A percentile compares a stretch with the other conserved stretches of the same genome.
phyloP scores from a whole-genome alignment of 2,797 vertebrate species.

The Cheirogaleus major region DNA sequence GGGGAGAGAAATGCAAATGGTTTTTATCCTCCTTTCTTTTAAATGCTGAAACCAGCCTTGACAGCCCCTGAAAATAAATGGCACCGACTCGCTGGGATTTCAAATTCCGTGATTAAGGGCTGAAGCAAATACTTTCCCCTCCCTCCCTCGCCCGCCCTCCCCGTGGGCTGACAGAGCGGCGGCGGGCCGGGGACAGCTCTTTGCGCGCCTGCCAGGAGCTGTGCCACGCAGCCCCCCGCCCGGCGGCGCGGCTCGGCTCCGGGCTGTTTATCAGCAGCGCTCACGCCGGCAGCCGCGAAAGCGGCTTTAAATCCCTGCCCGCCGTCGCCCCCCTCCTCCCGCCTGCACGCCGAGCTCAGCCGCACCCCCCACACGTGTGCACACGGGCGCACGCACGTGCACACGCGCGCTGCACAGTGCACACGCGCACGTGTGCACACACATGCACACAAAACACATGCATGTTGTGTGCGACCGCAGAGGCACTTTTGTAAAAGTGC shows the following conservation, averaged over 20 bases:
- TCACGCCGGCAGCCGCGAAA: conserved; percentile 77
- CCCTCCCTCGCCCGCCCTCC: background rate
- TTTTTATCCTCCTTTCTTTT: conserved; percentile 75
- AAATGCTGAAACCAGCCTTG: conserved; percentile 76
- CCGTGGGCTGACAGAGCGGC: conserved; percentile 74
- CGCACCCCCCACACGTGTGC: background rate
- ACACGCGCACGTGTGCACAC: background rate
- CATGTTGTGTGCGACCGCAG: background rate
- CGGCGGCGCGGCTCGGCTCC: conserved; percentile 70
- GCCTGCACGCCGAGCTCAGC: background rate
- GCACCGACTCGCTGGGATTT: conserved; percentile 83
- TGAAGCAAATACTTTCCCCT: conserved; percentile 78
- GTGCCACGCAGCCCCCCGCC: conserved; percentile 81
- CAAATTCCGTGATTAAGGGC: conserved; percentile 83
- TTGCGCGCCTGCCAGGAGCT: conserved; percentile 83
- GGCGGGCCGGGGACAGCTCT: conserved; percentile 80
- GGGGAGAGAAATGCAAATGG: conserved; percentile 74
- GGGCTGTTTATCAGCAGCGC: conserved; percentile 85
- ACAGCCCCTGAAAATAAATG: conserved; percentile 81
- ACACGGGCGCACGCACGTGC: background rate
- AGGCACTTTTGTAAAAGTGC: background rate
- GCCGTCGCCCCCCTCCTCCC: background rate
- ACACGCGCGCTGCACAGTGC: background rate
- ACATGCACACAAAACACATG: background rate
- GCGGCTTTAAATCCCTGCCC: conserved; percentile 80